phyloP scores from a whole-genome alignment of 2,888 invertebrate species.

The Chromoteleia sp. region DNA sequence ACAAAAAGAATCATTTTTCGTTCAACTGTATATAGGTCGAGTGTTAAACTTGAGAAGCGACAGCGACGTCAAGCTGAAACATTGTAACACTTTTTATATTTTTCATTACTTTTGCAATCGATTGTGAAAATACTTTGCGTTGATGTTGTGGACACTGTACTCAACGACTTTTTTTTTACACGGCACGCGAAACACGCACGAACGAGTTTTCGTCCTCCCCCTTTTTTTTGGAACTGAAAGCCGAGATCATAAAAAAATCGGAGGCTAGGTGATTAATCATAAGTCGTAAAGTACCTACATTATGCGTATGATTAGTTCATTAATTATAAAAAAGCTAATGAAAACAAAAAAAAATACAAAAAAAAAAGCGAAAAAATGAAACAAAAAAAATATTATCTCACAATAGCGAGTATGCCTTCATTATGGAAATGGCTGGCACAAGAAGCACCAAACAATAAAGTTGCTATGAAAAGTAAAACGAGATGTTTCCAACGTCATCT shows the following conservation, averaged over 20 bases:
- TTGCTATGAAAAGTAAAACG: slow-evolving; percentile 74
- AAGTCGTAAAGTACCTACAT: slow-evolving; percentile 77
- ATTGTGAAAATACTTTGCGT: slow-evolving; percentile 47
- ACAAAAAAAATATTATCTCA: slow-evolving; percentile 75
- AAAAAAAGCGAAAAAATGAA: slow-evolving; percentile 55
- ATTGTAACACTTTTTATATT: slow-evolving; percentile 49
- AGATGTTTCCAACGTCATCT: slow-evolving; percentile 42
- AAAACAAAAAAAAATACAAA: slow-evolving; percentile 63
- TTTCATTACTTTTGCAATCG: slow-evolving; percentile 55
- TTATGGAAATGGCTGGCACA: slow-evolving; percentile 80
- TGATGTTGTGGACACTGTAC: slow-evolving; percentile 42
- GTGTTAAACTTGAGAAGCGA: slow-evolving; percentile 43
- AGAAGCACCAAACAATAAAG: slow-evolving; percentile 82
- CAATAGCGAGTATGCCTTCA: slow-evolving; percentile 81
- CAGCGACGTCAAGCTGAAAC: slow-evolving; percentile 29
- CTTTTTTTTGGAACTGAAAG: slow-evolving; percentile 41
- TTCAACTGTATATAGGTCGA: slow-evolving; percentile 59
- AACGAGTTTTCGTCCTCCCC: slow-evolving; percentile 41
- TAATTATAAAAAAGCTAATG: slow-evolving; percentile 72
- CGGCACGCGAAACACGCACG: slow-evolving; percentile 44
- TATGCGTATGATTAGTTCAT: slow-evolving; percentile 75
- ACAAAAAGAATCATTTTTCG: slow-evolving; percentile 47
- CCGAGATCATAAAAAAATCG: slow-evolving; percentile 70
- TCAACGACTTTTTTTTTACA: slow-evolving; percentile 54
- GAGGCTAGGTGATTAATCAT: slow-evolving; percentile 78